Conservation (phyloP, 1,140 invertebrate genomes). For the Manduca sexta region DNA sequence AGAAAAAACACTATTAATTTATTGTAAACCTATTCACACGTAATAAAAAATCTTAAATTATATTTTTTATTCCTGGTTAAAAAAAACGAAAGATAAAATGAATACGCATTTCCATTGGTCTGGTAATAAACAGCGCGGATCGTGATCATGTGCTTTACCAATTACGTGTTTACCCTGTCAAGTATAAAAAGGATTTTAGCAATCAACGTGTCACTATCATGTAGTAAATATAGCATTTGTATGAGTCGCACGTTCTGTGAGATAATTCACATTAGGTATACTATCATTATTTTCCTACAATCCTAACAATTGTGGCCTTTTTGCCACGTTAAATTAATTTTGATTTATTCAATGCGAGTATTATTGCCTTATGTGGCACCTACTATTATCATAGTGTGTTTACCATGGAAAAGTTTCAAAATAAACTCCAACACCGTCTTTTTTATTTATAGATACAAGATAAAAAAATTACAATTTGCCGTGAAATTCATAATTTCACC, state of each 20-base stretch:
- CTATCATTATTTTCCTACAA: constrained; percentile 3
- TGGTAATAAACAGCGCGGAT: constrained; percentile 6
- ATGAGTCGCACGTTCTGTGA: constrained; percentile 34
- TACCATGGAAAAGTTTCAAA: too few species aligned
- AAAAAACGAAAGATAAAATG: constrained; percentile 1
- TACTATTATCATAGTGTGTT: too few species aligned
- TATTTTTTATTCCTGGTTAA: too few species aligned
- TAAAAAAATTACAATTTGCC: constrained; percentile 2
- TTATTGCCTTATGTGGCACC: too few species aligned
- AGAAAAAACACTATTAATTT: too few species aligned
- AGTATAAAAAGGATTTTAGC: constrained; percentile 9
- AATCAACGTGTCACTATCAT: constrained; percentile 23
- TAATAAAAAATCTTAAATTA: too few species aligned
- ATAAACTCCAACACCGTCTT: background rate
- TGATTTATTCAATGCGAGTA: too few species aligned
- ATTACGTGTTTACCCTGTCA: constrained; percentile 28
- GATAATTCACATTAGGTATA: constrained; percentile 26
- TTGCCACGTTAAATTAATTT: too few species aligned
- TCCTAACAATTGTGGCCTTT: background rate
- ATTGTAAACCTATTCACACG: too few species aligned
- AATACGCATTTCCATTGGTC: background rate
- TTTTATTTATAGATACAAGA: constrained; percentile 1
- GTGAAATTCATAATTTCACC: too few species aligned
- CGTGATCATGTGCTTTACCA: constrained; percentile 27
- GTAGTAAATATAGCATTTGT: constrained; percentile 9